Conservation (phyloP, 2,797 vertebrate species). For the Kryptopterus vitreolus region DNA sequence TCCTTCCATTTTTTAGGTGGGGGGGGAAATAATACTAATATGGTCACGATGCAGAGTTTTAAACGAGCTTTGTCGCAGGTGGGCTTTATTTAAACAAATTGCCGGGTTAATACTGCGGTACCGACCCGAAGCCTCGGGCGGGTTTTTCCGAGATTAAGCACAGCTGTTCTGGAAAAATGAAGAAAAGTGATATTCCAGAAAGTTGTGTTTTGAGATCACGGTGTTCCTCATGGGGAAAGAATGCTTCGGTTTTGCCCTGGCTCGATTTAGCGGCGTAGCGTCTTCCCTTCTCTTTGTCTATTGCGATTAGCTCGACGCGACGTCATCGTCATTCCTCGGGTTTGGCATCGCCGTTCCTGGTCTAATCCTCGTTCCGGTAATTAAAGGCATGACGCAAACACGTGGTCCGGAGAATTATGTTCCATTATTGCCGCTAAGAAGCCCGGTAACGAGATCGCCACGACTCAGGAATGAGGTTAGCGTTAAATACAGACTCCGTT, state of each 20-base stretch:
- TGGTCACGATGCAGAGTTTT: neutral
- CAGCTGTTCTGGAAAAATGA: constrained; percentile 49
- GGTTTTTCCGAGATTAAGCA: constrained; percentile 14
- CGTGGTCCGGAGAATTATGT: constrained; percentile 36
- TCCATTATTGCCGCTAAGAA: constrained; percentile 46
- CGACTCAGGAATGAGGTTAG: constrained; percentile 47
- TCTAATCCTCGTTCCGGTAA: constrained; percentile 33
- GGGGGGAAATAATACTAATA: constrained; percentile 9
- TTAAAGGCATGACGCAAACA: constrained; percentile 48
- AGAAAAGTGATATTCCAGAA: constrained; percentile 51
- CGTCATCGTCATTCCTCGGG: constrained; percentile 25
- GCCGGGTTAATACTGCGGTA: constrained; percentile 46
- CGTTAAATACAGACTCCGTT: constrained; percentile 37
- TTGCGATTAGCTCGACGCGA: neutral
- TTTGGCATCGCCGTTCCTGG: constrained; percentile 24
- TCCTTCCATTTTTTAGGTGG: constrained; percentile 6
- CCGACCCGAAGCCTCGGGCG: constrained; percentile 13
- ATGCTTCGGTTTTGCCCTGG: constrained; percentile 51
- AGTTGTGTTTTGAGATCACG: constrained; percentile 40
- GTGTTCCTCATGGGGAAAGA: constrained; percentile 52
- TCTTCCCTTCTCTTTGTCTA: neutral
- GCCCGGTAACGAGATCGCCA: constrained; percentile 46
- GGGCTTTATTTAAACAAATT: constrained; percentile 46
- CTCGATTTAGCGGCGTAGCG: constrained; percentile 48
- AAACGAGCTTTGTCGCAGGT: constrained; percentile 47